A percentile compares a stretch with the other conserved stretches of the same genome.
These are phyloP conservation scores for Archivesica marissinica DNA, from an alignment of 1,140 invertebrate species.

Conservation along the genomic window DNA sequence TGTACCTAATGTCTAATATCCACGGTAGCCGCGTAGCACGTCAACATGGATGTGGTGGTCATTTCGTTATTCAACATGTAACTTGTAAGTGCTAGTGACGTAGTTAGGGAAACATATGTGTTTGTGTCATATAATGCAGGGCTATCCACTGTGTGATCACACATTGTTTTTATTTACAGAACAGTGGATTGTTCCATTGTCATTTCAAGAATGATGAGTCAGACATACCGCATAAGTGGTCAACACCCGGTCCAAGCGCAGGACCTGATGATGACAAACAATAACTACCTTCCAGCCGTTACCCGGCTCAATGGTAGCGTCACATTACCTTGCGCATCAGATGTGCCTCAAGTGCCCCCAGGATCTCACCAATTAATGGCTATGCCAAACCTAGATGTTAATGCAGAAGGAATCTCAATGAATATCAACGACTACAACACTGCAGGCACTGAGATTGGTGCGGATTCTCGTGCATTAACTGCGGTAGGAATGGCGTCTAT, in stretches of 20 bases:
- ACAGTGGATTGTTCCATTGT: no score
- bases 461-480: neutral
- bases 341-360: neutral
- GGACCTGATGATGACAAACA: constrained; percentile 15
- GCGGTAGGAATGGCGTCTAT: neutral
- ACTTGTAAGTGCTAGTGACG: no score
- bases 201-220: neutral
- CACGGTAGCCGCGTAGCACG: no score
- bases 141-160: no score
- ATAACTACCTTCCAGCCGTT: constrained; percentile 21
- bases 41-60: no score
- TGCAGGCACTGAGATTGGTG: neutral
- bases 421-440: neutral
- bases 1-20: no score
- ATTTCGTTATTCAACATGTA: no score
- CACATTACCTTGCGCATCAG: neutral
- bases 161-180: no score
- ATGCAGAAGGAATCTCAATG: neutral
- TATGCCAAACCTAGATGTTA: neutral
- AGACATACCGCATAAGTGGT: neutral
- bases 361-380: neutral
- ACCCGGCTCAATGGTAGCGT: neutral
- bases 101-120: no score
- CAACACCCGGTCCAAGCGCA: neutral
- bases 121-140: no score